Evolutionary conservation across 2,113 vertebrate species (phyloP).

Genomic region (Semnornis frantzii): DNA sequence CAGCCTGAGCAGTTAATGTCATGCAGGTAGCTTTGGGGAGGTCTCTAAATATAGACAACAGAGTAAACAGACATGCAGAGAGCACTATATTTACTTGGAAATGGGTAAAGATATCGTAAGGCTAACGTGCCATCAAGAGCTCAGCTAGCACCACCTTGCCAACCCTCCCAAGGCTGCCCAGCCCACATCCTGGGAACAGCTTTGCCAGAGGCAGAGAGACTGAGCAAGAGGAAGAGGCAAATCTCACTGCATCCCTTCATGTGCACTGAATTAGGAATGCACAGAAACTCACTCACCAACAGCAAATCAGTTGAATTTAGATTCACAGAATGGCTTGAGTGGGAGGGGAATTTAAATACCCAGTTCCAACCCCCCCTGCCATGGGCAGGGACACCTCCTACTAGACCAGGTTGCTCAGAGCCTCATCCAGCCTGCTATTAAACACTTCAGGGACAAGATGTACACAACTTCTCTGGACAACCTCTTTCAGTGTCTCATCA

Average conservation of each 20-base stretch:
- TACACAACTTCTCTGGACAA: too few species aligned
- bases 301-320: background rate
- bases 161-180: background rate
- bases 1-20: background rate
- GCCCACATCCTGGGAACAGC: background rate
- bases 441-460: too few species aligned
- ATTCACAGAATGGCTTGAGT: too few species aligned
- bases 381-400: too few species aligned
- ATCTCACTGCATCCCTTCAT: background rate
- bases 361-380: too few species aligned
- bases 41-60: background rate
- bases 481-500: too few species aligned
- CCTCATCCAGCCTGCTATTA: too few species aligned
- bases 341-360: too few species aligned
- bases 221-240: background rate
- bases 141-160: background rate
- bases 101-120: background rate
- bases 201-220: background rate
- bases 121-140: background rate
- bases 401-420: too few species aligned
- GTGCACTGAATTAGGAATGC: background rate
- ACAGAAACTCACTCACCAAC: background rate
- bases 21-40: background rate
- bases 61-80: background rate
- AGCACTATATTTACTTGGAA: background rate